Conservation (phyloP, 2,888 invertebrate genomes). For the Uloborus plumipes region DNA sequence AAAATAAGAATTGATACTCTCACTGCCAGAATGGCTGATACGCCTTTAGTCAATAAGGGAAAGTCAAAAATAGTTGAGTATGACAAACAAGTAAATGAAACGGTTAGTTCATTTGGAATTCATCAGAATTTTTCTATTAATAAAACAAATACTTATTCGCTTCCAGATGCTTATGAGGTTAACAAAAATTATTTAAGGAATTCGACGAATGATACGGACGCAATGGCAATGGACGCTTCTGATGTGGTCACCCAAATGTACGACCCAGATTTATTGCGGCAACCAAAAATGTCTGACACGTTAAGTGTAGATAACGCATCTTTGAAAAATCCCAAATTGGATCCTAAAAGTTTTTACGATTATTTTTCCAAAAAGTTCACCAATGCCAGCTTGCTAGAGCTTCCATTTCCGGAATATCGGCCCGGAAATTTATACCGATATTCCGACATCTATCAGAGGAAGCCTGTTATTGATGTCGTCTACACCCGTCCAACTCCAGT, state of each 20-base stretch:
- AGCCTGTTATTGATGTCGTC: conserved; percentile 26
- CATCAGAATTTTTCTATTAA: no score
- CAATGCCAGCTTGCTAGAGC: background rate
- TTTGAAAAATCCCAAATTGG: conserved; percentile 32
- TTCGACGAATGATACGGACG: background rate
- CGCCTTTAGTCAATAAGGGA: no score
- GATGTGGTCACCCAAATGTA: background rate
- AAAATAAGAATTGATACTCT: no score
- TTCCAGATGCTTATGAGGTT: no score
- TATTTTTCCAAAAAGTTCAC: conserved; percentile 29
- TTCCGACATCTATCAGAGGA: conserved; percentile 27
- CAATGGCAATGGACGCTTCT: background rate
- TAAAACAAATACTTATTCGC: no score
- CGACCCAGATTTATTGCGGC: conserved; percentile 5
- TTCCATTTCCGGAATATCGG: conserved; percentile 20
- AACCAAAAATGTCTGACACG: conserved; percentile 34
- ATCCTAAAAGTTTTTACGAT: conserved; percentile 41
- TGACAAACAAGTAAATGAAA: no score
- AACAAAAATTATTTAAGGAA: background rate
- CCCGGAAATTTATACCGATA: conserved; percentile 38
- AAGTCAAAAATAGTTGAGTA: no score
- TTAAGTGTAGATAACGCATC: conserved; percentile 14
- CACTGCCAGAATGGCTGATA: no score
- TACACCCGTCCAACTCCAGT: conserved; percentile 11
- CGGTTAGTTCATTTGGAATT: no score